A percentile compares a stretch with the other conserved stretches of the same genome.
phyloP scores from a whole-genome alignment of 2,888 invertebrate genomes.

The Oscheius sp. region DNA sequence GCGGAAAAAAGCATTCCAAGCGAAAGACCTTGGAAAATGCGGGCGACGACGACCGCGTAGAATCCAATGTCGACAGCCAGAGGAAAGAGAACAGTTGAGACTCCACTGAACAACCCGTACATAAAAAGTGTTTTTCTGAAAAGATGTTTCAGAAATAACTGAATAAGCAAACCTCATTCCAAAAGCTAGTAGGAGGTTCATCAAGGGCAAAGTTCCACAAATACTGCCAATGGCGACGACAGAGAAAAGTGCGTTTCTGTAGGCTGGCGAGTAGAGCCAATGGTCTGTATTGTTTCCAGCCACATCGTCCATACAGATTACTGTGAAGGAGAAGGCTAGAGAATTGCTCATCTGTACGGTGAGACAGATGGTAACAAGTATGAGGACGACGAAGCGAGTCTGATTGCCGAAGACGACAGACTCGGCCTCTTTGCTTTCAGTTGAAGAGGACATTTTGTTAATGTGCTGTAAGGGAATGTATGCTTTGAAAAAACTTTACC shows the following conservation, averaged over 20 bases:
- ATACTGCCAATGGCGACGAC: conserved; percentile 50
- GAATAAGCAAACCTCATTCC: conserved; percentile 43
- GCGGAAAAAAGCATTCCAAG: conserved; percentile 47
- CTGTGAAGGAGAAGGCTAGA: conserved; percentile 49
- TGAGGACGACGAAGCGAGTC: conserved; percentile 29
- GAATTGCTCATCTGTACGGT: conserved; percentile 43
- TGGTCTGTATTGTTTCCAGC: conserved; percentile 36
- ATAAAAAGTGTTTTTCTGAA: conserved; percentile 23
- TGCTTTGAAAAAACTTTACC: no score
- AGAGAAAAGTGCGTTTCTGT: conserved; percentile 48
- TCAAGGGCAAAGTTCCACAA: conserved; percentile 46
- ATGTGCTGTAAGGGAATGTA: no score
- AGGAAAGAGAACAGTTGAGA: conserved; percentile 45
- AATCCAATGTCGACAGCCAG: conserved; percentile 43
- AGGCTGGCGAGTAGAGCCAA: conserved; percentile 48
- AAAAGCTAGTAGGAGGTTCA: conserved; percentile 37
- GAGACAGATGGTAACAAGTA: conserved; percentile 38
- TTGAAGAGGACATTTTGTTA: no score
- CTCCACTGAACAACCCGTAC: conserved; percentile 45
- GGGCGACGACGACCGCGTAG: conserved; percentile 36
- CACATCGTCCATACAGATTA: conserved; percentile 56
- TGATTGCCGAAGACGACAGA: conserved; percentile 26
- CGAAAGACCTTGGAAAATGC: conserved; percentile 46
- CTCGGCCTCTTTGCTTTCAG: no score
- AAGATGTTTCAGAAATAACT: no score